Conservation (phyloP, 2,888 invertebrate genomes). For the Cantharis rustica region DNA sequence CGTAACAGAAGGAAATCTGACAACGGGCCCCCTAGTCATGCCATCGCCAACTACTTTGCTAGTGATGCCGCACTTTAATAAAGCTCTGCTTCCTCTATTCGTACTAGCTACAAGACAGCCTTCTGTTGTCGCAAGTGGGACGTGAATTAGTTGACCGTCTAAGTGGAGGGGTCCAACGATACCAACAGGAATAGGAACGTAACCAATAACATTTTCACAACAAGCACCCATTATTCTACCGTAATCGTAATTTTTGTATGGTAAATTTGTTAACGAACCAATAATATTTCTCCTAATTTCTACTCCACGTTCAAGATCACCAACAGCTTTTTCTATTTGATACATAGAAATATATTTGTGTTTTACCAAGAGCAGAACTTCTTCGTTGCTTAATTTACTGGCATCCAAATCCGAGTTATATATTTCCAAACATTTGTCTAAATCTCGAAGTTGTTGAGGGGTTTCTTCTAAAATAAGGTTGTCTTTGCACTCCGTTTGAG, state of each 20-base stretch:
- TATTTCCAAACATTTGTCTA: slow-evolving; percentile 76
- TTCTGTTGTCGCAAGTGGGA: slow-evolving; percentile 99
- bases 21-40: slow-evolving; percentile 97
- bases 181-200: slow-evolving; percentile 94
- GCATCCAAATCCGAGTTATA: slow-evolving; percentile 75
- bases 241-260: slow-evolving; percentile 88
- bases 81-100: slow-evolving; percentile 92
- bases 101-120: slow-evolving; percentile 97
- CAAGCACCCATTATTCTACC: slow-evolving; percentile 87
- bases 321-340: slow-evolving; percentile 84
- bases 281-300: slow-evolving; percentile 76
- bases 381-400: slow-evolving; percentile 76
- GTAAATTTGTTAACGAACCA: slow-evolving; percentile 67
- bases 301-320: slow-evolving; percentile 85
- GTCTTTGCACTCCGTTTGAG: slow-evolving; percentile 62
- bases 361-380: slow-evolving; percentile 81
- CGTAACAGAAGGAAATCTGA: slow-evolving; percentile 79
- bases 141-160: slow-evolving; percentile 78
- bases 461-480: background rate
- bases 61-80: slow-evolving; percentile 78
- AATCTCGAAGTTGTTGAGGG: slow-evolving; percentile 1
- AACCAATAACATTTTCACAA: slow-evolving; percentile 98
- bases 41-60: slow-evolving; percentile 89
- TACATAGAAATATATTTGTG: slow-evolving; percentile 82
- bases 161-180: slow-evolving; percentile 91